phyloP scores from a whole-genome alignment of 1,140 invertebrate genomes.

The Aphaenogaster ashmeadi region DNA sequence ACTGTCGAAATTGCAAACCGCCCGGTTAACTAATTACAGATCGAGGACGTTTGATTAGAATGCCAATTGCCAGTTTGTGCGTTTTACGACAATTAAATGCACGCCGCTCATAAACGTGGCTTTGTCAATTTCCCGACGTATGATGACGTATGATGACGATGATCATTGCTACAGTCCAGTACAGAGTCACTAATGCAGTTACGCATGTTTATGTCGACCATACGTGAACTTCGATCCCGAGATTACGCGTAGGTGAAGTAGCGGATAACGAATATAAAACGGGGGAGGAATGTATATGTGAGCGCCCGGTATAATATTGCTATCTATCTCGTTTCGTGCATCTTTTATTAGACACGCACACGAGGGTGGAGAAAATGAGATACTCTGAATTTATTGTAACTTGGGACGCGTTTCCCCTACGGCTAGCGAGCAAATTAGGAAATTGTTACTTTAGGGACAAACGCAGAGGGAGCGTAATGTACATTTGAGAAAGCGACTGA shows the following conservation, averaged over 20 bases:
- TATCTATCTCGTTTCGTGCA: slow-evolving; percentile 18
- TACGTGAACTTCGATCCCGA: slow-evolving; percentile 20
- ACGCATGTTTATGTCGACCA: background rate
- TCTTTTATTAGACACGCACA: slow-evolving; percentile 38
- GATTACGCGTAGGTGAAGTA: background rate
- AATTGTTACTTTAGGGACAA: slow-evolving; percentile 55
- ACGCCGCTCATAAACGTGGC: background rate
- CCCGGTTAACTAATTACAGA: slow-evolving; percentile 4
- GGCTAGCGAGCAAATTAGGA: slow-evolving; percentile 62
- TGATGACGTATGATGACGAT: slow-evolving; percentile 18
- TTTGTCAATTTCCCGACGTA: slow-evolving; percentile 27
- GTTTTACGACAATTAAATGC: slow-evolving; percentile 47
- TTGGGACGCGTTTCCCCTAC: slow-evolving; percentile 14
- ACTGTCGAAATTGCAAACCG: background rate
- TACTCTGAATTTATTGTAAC: slow-evolving; percentile 48
- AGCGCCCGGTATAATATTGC: background rate
- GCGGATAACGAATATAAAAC: slow-evolving; percentile 11
- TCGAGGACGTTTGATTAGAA: slow-evolving; percentile 32
- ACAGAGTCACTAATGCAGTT: slow-evolving; percentile 5
- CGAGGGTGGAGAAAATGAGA: slow-evolving; percentile 8
- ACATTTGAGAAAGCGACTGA: slow-evolving; percentile 22
- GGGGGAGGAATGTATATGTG: background rate
- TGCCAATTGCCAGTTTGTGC: slow-evolving; percentile 23
- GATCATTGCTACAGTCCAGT: background rate
- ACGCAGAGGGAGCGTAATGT: slow-evolving; percentile 1